A percentile compares a stretch with the other conserved stretches of the same genome.
Conservation (phyloP, 2,113 vertebrate genomes). For the Phylloscopus trochiloides region DNA sequence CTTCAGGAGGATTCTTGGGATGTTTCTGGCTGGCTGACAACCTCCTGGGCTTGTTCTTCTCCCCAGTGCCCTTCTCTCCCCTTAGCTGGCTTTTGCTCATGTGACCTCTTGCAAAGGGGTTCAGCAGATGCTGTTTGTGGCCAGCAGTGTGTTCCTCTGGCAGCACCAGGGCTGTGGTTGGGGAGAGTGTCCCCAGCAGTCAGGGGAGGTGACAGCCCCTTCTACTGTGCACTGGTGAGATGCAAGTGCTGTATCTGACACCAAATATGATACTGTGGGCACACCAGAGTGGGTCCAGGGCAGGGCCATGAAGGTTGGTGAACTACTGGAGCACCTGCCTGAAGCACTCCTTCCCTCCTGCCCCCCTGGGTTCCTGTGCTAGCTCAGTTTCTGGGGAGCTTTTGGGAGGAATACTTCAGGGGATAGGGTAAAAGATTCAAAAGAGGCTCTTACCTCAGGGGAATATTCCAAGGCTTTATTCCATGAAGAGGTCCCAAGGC, state of each 20-base stretch:
- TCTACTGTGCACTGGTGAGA: background rate
- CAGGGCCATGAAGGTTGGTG: rapidly evolving
- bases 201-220: background rate
- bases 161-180: background rate
- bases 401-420: too few species aligned
- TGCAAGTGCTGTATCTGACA: background rate
- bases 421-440: too few species aligned
- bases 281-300: background rate
- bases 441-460: too few species aligned
- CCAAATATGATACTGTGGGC: background rate
- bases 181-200: background rate
- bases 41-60: background rate
- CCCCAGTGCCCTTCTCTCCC: background rate
- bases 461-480: too few species aligned
- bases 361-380: too few species aligned
- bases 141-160: background rate
- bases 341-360: too few species aligned
- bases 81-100: background rate
- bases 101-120: background rate
- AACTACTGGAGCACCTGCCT: background rate
- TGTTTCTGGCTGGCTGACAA: background rate
- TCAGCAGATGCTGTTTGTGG: background rate
- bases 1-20: background rate
- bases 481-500: too few species aligned
- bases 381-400: too few species aligned